Conservation (phyloP, 2,113 vertebrate genomes). For the Cnemophilus loriae region DNA sequence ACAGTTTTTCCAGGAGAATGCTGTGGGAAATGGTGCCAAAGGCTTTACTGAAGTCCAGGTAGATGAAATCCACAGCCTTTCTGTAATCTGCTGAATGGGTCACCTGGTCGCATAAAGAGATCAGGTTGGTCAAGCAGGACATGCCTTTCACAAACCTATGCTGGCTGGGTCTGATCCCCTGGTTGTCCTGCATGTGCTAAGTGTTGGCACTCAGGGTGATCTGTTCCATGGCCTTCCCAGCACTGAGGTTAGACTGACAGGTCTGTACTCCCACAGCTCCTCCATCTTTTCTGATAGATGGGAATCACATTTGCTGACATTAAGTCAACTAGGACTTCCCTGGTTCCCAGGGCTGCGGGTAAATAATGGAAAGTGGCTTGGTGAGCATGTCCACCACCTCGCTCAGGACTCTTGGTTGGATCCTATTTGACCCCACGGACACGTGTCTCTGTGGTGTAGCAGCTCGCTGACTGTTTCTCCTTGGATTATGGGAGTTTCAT, state of each 20-base stretch:
- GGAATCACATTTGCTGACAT: background rate
- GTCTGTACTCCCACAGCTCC: background rate
- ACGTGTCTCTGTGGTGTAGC: background rate
- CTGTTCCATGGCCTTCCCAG: background rate
- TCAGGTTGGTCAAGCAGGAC: background rate
- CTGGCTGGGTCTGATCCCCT: background rate
- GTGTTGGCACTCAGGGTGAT: background rate
- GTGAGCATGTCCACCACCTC: background rate
- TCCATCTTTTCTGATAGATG: background rate
- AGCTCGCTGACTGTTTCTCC: background rate
- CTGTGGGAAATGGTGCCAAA: background rate
- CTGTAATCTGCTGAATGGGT: background rate
- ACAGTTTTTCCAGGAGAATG: background rate
- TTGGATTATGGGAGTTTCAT: background rate
- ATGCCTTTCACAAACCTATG: background rate
- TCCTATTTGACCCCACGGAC: background rate
- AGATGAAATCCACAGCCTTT: background rate
- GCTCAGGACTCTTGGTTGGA: background rate
- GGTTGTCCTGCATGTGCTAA: background rate
- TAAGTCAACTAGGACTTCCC: background rate
- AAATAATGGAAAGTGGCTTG: background rate
- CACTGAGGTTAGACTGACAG: background rate
- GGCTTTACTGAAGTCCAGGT: background rate
- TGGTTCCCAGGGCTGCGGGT: background rate
- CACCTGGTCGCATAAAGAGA: background rate